A percentile compares a stretch with the other conserved stretches of the same genome.
Conservation (phyloP, 1,140 invertebrate genomes). For the Penaeus chinensis region DNA sequence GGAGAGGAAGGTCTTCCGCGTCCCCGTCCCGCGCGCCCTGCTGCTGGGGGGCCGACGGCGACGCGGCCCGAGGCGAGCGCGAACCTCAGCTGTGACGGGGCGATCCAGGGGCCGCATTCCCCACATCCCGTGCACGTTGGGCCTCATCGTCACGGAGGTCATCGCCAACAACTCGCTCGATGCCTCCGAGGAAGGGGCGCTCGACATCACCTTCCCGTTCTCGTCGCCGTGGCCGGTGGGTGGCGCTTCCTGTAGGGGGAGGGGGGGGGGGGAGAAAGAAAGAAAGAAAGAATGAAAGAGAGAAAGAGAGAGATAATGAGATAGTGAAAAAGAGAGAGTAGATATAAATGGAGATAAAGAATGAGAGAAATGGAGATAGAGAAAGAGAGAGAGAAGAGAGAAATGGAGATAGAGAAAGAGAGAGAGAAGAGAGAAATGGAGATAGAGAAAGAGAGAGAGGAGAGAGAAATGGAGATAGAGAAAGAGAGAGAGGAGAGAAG, state of each 20-base stretch:
- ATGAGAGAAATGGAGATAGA: too few species aligned
- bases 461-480: too few species aligned
- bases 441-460: too few species aligned
- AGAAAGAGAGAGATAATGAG: not conserved
- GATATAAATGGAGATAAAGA: too few species aligned
- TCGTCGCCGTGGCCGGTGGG: slow-evolving; percentile 54
- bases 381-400: too few species aligned
- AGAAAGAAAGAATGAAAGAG: not conserved
- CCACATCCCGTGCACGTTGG: slow-evolving; percentile 51
- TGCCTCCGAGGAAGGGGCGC: slow-evolving; percentile 26
- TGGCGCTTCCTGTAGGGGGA: not conserved
- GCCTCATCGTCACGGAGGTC: slow-evolving; percentile 58
- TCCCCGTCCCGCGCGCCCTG: slow-evolving; percentile 16
- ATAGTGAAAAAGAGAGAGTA: too few species aligned
- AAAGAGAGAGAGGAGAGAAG: too few species aligned
- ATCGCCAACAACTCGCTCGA: slow-evolving; percentile 51
- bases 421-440: too few species aligned
- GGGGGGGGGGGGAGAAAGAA: not conserved
- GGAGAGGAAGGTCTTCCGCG: not conserved
- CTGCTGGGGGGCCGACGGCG: not conserved
- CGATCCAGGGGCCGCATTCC: not conserved
- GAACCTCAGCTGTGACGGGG: not conserved
- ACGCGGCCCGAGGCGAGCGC: not conserved
- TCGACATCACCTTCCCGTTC: slow-evolving; percentile 61
- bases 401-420: too few species aligned